Evolutionary conservation across 2,797 vertebrate species (phyloP).

Genomic region (Choloepus didactylus): DNA sequence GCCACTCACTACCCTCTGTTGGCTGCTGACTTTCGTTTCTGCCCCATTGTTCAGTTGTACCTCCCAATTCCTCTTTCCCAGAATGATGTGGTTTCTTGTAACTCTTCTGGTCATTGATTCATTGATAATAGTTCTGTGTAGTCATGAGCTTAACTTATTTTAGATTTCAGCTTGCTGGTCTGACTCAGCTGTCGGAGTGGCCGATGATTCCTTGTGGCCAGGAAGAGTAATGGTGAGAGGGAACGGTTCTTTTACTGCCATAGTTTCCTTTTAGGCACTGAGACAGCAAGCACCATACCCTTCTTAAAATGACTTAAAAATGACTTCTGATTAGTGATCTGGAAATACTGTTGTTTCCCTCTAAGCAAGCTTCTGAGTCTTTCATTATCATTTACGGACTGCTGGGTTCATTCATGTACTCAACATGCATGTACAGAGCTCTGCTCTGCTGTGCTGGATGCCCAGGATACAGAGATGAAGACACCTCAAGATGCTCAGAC

Average conservation of each 20-base stretch:
- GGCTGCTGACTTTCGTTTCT: slow-evolving; percentile 67
- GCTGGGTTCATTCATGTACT: not conserved
- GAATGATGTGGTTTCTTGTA: slow-evolving; percentile 80
- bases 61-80: slow-evolving; percentile 74
- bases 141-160: slow-evolving; percentile 68
- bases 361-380: slow-evolving; percentile 28
- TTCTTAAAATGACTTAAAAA: not conserved
- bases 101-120: slow-evolving; percentile 72
- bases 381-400: not conserved
- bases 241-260: not conserved
- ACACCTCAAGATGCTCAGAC: not conserved
- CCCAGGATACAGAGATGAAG: not conserved
- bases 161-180: slow-evolving; percentile 23
- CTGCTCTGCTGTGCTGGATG: not conserved
- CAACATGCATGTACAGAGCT: not conserved
- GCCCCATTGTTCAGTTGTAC: not conserved
- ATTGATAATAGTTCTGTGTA: slow-evolving; percentile 67
- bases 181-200: slow-evolving; percentile 68
- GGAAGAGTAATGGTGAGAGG: not conserved
- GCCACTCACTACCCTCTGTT: not conserved
- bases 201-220: slow-evolving; percentile 2
- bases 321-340: slow-evolving; percentile 36
- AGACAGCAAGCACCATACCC: not conserved
- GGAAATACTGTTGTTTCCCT: slow-evolving; percentile 32
- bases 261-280: slow-evolving; percentile 28